Evolutionary conservation across 2,113 vertebrate species (phyloP).

Genomic region (Urocitellus parryii): DNA sequence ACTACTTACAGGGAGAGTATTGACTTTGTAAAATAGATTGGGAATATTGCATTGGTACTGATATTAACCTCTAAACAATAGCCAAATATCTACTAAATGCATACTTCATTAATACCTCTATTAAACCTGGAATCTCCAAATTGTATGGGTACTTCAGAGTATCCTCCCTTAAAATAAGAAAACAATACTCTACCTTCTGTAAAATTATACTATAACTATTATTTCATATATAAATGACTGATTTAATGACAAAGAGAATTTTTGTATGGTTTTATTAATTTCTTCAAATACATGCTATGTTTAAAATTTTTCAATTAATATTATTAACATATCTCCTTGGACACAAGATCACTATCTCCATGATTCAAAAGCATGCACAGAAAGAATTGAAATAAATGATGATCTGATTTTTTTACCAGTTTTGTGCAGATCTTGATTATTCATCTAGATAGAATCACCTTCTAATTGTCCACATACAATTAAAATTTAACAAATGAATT

Average conservation of each 20-base stretch:
- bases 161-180: neutral
- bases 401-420: neutral
- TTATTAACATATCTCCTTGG: neutral
- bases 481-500: neutral
- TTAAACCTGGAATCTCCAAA: neutral
- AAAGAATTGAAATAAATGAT: neutral
- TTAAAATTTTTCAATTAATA: neutral
- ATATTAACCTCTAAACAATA: neutral
- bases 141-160: neutral
- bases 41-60: neutral
- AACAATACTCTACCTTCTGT: neutral
- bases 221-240: neutral
- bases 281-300: neutral
- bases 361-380: neutral
- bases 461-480: neutral
- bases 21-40: neutral
- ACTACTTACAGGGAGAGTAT: neutral
- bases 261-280: neutral
- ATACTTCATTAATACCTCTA: neutral
- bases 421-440: neutral
- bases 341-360: neutral
- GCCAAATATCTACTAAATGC: neutral
- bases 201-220: neutral
- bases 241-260: neutral
- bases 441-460: neutral